These are phyloP conservation scores for Polypterus bichir DNA, from an alignment of 2,113 vertebrate species.

Conservation along the genomic window DNA sequence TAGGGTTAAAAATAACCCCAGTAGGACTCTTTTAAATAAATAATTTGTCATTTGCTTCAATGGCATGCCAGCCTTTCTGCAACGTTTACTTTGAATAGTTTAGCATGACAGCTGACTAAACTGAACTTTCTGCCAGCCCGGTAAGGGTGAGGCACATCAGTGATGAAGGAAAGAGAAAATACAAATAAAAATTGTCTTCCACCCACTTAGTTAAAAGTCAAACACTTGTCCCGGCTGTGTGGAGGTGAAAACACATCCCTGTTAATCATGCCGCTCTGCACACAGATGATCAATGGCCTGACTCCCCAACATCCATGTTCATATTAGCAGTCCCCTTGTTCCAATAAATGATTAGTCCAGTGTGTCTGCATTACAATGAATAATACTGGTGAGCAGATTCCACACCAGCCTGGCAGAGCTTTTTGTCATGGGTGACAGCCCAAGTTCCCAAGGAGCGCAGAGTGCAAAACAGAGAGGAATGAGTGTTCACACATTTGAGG, in stretches of 20 bases:
- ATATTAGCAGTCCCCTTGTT: constrained; percentile 31
- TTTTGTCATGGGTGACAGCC: constrained; percentile 33
- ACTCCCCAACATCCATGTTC: constrained; percentile 25
- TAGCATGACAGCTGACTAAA: too few relatives aligned
- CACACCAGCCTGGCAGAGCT: constrained; percentile 12
- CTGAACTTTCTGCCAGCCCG: too few relatives aligned
- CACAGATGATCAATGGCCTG: constrained; percentile 25
- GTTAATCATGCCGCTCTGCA: constrained; percentile 20
- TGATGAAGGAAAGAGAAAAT: too few relatives aligned
- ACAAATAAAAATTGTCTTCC: constrained; percentile 3
- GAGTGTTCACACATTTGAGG: too few relatives aligned
- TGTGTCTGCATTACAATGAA: constrained; percentile 36
- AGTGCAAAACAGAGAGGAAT: background rate
- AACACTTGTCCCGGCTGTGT: constrained; percentile 14
- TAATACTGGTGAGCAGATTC: constrained; percentile 30
- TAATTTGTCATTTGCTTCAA: too few relatives aligned
- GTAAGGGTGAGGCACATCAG: too few relatives aligned
- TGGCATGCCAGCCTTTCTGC: too few relatives aligned
- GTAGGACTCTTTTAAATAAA: too few relatives aligned
- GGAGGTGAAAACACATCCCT: constrained; percentile 8
- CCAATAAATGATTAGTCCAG: constrained; percentile 34
- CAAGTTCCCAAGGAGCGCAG: constrained; percentile 14
- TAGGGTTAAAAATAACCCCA: too few relatives aligned
- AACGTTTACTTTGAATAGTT: too few relatives aligned
- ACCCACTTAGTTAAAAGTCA: constrained; percentile 9